Conservation (phyloP, 2,888 invertebrate genomes). For the Biston stratarius region DNA sequence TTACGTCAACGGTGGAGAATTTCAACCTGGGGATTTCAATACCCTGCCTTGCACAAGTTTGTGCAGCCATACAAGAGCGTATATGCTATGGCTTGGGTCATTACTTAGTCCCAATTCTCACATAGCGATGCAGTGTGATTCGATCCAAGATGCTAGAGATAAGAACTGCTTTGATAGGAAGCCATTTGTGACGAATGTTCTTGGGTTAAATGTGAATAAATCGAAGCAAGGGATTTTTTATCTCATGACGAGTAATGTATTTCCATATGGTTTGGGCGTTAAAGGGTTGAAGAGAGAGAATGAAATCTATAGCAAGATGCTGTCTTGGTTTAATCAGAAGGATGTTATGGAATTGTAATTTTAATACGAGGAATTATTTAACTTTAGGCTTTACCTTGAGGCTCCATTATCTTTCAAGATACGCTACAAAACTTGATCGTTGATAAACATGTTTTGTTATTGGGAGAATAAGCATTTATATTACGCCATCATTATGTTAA, state of each 20-base stretch:
- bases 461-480: no score
- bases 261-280: constrained; percentile 55
- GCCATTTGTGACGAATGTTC: constrained; percentile 45
- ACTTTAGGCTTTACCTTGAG: background rate
- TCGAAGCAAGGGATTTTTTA: constrained; percentile 54
- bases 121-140: constrained; percentile 49
- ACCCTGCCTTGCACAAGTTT: constrained; percentile 13
- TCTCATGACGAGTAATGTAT: constrained; percentile 46
- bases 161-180: constrained; percentile 46
- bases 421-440: no score
- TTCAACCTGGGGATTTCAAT: constrained; percentile 42
- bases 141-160: constrained; percentile 46
- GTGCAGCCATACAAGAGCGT: constrained; percentile 6
- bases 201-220: constrained; percentile 44
- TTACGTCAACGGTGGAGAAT: constrained; percentile 43
- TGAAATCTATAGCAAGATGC: background rate
- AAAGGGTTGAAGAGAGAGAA: constrained; percentile 12
- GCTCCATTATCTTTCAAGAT: no score
- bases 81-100: constrained; percentile 3
- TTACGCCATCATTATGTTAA: no score
- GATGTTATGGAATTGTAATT: constrained; percentile 2
- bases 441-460: no score
- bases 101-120: constrained; percentile 40
- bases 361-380: background rate
- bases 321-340: background rate